Base-by-base conservation (phyloP, 2,888 invertebrate genomes). In the Leucophenga montana region DNA sequence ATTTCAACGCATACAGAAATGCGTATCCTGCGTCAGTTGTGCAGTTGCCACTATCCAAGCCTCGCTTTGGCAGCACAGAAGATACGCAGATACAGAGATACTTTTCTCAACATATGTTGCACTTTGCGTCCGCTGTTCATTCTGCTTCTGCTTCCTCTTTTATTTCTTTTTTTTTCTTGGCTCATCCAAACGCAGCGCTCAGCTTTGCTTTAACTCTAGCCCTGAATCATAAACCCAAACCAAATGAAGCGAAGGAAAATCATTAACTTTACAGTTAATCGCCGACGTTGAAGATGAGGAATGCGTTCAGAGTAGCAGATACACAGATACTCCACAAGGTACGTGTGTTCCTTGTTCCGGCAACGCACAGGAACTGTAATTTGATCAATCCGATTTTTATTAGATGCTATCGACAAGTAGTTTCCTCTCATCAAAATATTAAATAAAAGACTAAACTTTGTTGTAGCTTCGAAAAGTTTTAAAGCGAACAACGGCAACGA, bases 331-430 rank as follows among this genome's bases (percentile, higher is more conserved):
- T 27, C 8, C 16, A 20, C 53, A 4, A 3, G 18, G 53, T 53
- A 20, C 53, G 22, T 22, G 56, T 56, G 8, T 27, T 18, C 56
- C 56, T 56, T 27, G 14, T 39, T 39, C 39, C 50, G 61, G 20
- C 33, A 33, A 22, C 54, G 67, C 44, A 72, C 79, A 86, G 87
- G 86, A 86, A 85, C 85, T 86, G 87, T 83, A 85, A 85, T 85
- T 85, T 86, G 85, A 85, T 85, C 80, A 76, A 85, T 72, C 53
- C 69, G 46, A 64, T 70, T 74, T 77, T 78, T 83, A 77, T 77
- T 74, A 77, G 74, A 82, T 82, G 75, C 79, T 80, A 79, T 75
- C 72, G 69, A 54, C 67, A 59, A 69, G 59, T 69, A 73, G 69
- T 75, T 73, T 77, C 82, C 79, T 80, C 82, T 79, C 78, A 78